A percentile compares a stretch with the other conserved stretches of the same genome.
Evolutionary conservation across 2,888 invertebrate species (phyloP).

Genomic region (Laothoe populi): DNA sequence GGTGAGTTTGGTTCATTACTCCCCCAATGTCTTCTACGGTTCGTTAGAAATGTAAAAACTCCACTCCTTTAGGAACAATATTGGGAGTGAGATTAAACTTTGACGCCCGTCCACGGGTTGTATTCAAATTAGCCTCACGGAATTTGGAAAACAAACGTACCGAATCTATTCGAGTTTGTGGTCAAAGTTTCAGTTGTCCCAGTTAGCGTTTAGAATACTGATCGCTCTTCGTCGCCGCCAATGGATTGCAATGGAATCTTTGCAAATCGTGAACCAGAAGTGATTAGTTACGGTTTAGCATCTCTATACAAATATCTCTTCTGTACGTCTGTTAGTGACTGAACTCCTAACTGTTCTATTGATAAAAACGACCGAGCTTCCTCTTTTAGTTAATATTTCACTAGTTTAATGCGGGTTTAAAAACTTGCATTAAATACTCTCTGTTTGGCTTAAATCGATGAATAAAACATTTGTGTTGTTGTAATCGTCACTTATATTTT

Average conservation of each 20-base stretch:
- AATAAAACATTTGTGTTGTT: constrained; percentile 22
- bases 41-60: constrained; percentile 75
- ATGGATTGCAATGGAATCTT: constrained; percentile 30
- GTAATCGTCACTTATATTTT: constrained; percentile 37
- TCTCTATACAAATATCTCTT: neutral
- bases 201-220: constrained; percentile 52
- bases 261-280: neutral
- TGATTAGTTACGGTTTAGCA: constrained; percentile 1
- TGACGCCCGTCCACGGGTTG: constrained; percentile 50
- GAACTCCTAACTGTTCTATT: no score
- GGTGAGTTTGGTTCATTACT: constrained; percentile 54
- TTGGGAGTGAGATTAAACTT: constrained; percentile 66
- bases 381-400: no score
- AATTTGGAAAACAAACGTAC: constrained; percentile 55
- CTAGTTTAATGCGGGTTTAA: no score
- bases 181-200: constrained; percentile 51
- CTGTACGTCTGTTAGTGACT: no score
- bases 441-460: constrained; percentile 7
- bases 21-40: constrained; percentile 57
- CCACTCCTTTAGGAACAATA: constrained; percentile 67
- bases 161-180: constrained; percentile 50
- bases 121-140: constrained; percentile 61
- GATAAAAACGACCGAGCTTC: no score
- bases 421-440: constrained; percentile 6
- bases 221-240: constrained; percentile 35